phyloP scores from a whole-genome alignment of 2,113 vertebrate genomes.

The Chloebia gouldiae region DNA sequence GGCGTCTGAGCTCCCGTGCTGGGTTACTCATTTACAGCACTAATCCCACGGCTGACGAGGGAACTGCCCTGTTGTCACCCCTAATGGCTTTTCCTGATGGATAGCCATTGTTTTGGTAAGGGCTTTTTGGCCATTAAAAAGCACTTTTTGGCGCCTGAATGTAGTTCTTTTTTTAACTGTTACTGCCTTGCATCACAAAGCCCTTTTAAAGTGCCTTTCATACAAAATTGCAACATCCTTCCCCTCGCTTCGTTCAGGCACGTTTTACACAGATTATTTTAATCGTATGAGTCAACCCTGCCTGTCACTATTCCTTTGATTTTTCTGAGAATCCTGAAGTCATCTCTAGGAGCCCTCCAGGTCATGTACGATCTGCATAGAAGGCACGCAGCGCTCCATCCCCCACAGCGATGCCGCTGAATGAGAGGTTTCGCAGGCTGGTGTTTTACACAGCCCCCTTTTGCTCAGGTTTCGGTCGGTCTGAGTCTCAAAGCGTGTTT shows the following conservation, averaged over 20 bases:
- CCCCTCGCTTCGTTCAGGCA: slow-evolving; percentile 12
- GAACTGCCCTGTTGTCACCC: background rate
- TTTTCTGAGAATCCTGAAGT: slow-evolving; percentile 2
- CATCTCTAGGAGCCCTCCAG: background rate
- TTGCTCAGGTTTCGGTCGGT: background rate
- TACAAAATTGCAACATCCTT: slow-evolving; percentile 29
- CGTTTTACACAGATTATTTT: slow-evolving; percentile 16
- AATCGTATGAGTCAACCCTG: slow-evolving; percentile 21
- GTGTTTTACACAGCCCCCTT: background rate
- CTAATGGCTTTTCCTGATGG: slow-evolving; percentile 36
- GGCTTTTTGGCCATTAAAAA: background rate
- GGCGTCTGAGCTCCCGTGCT: background rate
- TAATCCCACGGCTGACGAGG: background rate
- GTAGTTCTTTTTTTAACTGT: slow-evolving; percentile 17
- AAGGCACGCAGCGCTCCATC: background rate
- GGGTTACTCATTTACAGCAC: background rate
- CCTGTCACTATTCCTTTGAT: background rate
- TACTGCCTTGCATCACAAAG: background rate
- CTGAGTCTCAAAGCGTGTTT: background rate
- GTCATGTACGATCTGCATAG: background rate
- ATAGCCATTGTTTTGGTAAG: slow-evolving; percentile 1
- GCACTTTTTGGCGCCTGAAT: background rate
- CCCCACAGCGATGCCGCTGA: background rate
- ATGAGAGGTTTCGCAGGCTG: background rate
- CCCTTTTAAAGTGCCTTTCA: background rate